phyloP scores from a whole-genome alignment of 1,140 invertebrate species.

The Medauroidea extradentata region DNA sequence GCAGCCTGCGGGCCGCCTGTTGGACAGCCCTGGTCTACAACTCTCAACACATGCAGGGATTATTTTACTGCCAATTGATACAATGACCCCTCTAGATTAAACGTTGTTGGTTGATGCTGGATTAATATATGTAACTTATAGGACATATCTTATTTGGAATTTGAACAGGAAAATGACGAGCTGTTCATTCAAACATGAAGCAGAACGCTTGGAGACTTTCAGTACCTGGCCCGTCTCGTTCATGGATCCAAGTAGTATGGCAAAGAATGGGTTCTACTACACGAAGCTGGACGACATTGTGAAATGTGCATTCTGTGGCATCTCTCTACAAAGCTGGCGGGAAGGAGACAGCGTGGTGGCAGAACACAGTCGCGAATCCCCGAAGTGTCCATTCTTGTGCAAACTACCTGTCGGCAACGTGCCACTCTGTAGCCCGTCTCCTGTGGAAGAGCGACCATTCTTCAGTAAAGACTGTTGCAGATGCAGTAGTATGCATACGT shows the following conservation, averaged over 20 bases:
- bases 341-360: conserved; percentile 69
- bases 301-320: conserved; percentile 79
- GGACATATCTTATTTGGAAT: too few species aligned
- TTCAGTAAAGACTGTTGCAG: too few species aligned
- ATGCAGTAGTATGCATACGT: too few species aligned
- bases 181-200: conserved; percentile 33
- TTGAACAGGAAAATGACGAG: too few species aligned
- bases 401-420: conserved; percentile 60
- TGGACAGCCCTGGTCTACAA: too few species aligned
- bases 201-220: conserved; percentile 54
- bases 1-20: too few species aligned
- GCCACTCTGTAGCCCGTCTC: conserved; percentile 45
- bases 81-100: too few species aligned
- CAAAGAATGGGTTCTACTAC: conserved; percentile 80
- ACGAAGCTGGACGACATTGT: conserved; percentile 62
- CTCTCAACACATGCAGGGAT: too few species aligned
- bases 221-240: conserved; percentile 52
- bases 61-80: too few species aligned
- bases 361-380: conserved; percentile 76
- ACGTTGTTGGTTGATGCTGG: too few species aligned
- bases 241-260: conserved; percentile 55
- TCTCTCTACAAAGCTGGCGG: conserved; percentile 78
- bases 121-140: too few species aligned
- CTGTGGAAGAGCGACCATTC: conserved; percentile 57
- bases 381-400: conserved; percentile 67